phyloP scores from a whole-genome alignment of 2,113 vertebrate species.

The Alaudala cheleensis region DNA sequence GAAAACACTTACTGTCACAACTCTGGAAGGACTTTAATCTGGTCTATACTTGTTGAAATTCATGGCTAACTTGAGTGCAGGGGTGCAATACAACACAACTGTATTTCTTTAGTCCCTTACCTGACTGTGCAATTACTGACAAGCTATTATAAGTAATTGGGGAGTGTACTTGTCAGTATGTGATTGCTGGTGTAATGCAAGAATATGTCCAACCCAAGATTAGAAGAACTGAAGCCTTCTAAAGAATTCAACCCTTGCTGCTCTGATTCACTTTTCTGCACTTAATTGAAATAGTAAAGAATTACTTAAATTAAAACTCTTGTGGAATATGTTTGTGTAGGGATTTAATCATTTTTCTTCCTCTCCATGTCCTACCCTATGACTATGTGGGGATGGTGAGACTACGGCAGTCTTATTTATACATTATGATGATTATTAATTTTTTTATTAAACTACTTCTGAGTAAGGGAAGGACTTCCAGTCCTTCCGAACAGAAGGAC shows the following conservation, averaged over 20 bases:
- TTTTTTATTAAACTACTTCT: background rate
- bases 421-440: background rate
- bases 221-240: background rate
- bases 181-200: background rate
- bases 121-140: background rate
- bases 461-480: background rate
- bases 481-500: background rate
- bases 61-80: background rate
- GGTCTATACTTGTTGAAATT: background rate
- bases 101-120: background rate
- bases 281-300: background rate
- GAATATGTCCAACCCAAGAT: background rate
- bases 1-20: background rate
- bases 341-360: background rate
- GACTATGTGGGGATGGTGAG: background rate
- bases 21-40: rapidly evolving
- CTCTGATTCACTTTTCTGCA: background rate
- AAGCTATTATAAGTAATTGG: background rate
- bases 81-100: background rate
- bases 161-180: background rate
- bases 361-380: rapidly evolving
- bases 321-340: background rate
- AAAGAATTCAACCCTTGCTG: background rate
- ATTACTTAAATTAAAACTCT: background rate
- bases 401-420: background rate